These are phyloP conservation scores for Rynchops niger DNA, from an alignment of 2,113 vertebrate species.

Conservation along the genomic window DNA sequence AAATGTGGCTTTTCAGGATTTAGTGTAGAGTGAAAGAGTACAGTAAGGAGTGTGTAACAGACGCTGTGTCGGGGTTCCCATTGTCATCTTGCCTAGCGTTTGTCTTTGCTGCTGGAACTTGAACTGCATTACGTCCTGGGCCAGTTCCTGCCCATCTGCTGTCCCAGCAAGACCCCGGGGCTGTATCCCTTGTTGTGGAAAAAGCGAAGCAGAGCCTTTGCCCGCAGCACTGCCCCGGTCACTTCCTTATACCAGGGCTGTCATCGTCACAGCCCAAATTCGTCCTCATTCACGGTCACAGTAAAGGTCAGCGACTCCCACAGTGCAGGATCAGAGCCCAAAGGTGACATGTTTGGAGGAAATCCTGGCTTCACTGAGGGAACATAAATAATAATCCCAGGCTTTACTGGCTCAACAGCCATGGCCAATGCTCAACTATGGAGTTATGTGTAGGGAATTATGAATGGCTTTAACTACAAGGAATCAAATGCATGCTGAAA, in stretches of 20 bases:
- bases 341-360: neutral
- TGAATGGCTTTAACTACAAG: neutral
- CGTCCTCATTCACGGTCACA: fast-evolving
- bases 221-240: neutral
- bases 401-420: neutral
- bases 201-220: neutral
- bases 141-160: neutral
- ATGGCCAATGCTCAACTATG: neutral
- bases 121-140: neutral
- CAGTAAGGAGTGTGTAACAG: neutral
- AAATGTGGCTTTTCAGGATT: neutral
- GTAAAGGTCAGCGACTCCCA: neutral
- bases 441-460: neutral
- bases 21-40: neutral
- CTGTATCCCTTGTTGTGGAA: neutral
- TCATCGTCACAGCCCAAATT: neutral
- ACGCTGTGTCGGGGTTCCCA: neutral
- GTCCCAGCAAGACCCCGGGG: neutral
- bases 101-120: neutral
- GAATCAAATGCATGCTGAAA: neutral
- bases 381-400: neutral
- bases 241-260: fast-evolving
- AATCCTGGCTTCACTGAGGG: neutral
- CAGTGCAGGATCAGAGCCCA: neutral
- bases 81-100: neutral